A percentile compares a stretch with the other conserved stretches of the same genome.
phyloP scores from a whole-genome alignment of 2,797 vertebrate genomes.

The Agapornis canus region DNA sequence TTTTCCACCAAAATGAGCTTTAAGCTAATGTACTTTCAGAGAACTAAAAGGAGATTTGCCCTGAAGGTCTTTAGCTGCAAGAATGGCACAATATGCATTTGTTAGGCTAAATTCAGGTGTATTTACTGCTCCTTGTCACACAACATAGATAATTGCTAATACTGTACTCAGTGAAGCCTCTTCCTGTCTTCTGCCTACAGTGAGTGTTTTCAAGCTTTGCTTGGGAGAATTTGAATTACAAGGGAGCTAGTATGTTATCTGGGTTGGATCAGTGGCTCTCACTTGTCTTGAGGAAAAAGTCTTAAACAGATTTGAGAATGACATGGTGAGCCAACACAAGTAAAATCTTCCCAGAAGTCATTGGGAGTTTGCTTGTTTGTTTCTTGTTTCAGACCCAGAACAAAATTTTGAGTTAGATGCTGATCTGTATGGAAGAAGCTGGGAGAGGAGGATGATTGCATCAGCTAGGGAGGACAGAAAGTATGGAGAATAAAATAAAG shows the following conservation, averaged over 20 bases:
- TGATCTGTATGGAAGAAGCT: neutral
- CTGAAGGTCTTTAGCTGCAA: neutral
- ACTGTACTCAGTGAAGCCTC: neutral
- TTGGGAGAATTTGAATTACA: slow-evolving; percentile 8
- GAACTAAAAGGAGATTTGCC: neutral
- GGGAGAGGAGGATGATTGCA: neutral
- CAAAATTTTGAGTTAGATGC: neutral
- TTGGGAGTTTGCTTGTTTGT: neutral
- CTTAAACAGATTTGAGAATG: neutral
- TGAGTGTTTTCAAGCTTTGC: slow-evolving; percentile 28
- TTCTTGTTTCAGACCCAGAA: neutral
- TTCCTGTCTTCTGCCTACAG: neutral
- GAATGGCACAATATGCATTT: neutral
- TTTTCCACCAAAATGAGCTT: slow-evolving; percentile 24
- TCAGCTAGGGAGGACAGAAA: neutral
- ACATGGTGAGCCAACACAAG: neutral
- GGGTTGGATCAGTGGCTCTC: neutral
- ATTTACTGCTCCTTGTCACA: neutral
- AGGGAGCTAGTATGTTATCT: neutral
- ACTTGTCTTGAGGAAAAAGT: neutral
- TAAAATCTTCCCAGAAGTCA: neutral
- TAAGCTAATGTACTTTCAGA: neutral
- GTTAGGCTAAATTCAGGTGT: neutral
- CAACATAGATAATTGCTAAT: neutral
- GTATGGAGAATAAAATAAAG: neutral